Evolutionary conservation across 2,113 vertebrate species (phyloP), one percentile per base, ranked within the genome.

Genomic region (Tricholaema leucomelas): DNA sequence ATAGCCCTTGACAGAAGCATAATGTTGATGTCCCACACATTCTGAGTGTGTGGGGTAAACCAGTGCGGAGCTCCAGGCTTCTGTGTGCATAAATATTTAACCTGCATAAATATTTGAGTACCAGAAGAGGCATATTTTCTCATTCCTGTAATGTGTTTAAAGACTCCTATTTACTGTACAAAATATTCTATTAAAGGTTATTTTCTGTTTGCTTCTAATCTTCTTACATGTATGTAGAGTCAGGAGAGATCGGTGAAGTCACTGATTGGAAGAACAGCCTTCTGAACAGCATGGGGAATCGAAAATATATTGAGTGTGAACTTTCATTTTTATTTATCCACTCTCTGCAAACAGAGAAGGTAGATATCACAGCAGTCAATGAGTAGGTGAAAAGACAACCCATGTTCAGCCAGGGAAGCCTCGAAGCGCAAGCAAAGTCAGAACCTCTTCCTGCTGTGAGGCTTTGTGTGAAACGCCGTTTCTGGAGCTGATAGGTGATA

Each of bases 161-260:
- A 88, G 84, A 80, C 69, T 60, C 74, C 67, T 80, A 71, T 78
- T 93, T 92, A 80, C 38, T 56, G 58, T 74, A 70, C 31, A 59
- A 61, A 84, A 87, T 90, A 23, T 76, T 59, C 77, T 84, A 81
- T 85, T 93, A 86, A 90, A 76, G 74, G 66, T 84, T 91, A 60
- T 91, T 89, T 93, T 85, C 17, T 80, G 75, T 81, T 94, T 87
- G 59, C 56, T 78, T 87, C 81, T 82, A 70, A 89, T 89, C 74
- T 92, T 56, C 61, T 90, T 80, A 73, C 91, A 73, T 74, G 59
- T 70, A 85, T 95, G 88, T 92, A 77, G 65, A 92, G 88, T 95
- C 91, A 89, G 92, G 87, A 85, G 84, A 70, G 85, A 92, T 81
- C 74, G 64, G 52, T n/a, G 11, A 33, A 92, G 84, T 48, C 66